A percentile compares a stretch with the other conserved stretches of the same genome.
These are phyloP conservation scores for Chymomyza procnemis DNA, from an alignment of 2,888 invertebrate species.

Conservation along the genomic window DNA sequence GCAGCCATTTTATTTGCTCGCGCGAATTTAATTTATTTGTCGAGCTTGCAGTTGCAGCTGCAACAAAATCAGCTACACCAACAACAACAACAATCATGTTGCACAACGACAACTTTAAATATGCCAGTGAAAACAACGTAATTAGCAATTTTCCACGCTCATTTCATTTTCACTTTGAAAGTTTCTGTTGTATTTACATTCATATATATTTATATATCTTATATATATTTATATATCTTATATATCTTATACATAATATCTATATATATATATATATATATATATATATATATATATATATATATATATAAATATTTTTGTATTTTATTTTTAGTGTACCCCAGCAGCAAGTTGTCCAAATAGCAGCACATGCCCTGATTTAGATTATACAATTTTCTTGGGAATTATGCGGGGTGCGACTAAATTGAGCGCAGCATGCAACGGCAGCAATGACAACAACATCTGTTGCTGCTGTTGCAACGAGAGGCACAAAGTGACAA, in stretches of 20 bases:
- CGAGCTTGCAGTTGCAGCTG: neutral
- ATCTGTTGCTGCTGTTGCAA: neutral
- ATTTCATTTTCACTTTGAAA: conserved; percentile 1
- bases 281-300: neutral
- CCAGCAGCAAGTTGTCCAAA: neutral
- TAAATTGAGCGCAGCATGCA: conserved; percentile 49
- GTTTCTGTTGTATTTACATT: neutral
- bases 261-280: neutral
- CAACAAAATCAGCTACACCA: conserved; percentile 24
- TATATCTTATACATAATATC: no score
- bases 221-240: neutral
- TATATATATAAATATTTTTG: neutral
- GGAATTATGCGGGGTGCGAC: conserved; percentile 57
- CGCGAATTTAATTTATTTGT: neutral
- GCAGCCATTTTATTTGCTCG: neutral
- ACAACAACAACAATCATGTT: conserved; percentile 20
- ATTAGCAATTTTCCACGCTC: conserved; percentile 38
- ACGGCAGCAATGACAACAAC: neutral
- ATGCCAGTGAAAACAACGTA: conserved; percentile 39
- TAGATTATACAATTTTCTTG: conserved; percentile 51
- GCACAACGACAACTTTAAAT: conserved; percentile 18
- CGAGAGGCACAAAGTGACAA: neutral
- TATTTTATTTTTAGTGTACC: neutral
- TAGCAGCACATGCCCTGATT: neutral
- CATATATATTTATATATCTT: no score